Conservation (phyloP, 2,888 invertebrate species). For the Andrena praecox region DNA sequence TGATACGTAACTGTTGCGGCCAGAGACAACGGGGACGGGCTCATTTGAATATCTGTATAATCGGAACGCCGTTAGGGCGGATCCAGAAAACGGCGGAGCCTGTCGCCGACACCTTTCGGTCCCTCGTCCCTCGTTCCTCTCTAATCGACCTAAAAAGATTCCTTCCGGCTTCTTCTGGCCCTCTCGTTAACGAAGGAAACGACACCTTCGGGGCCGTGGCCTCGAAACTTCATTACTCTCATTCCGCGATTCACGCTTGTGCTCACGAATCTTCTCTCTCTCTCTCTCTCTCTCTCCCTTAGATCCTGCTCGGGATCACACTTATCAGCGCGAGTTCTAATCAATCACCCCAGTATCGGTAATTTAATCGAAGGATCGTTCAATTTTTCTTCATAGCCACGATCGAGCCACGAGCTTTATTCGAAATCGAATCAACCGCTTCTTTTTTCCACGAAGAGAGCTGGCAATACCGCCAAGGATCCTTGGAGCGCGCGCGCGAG, state of each 20-base stretch:
- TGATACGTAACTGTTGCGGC: slow-evolving; percentile 85
- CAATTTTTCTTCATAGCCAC: background rate
- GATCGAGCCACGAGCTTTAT: background rate
- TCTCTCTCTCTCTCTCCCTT: background rate
- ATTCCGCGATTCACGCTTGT: background rate
- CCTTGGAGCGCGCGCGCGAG: slow-evolving; percentile 50
- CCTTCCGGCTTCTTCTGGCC: slow-evolving; percentile 57
- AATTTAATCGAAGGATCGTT: background rate
- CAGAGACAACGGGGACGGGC: slow-evolving; percentile 78
- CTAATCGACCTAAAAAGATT: slow-evolving; percentile 75
- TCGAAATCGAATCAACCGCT: slow-evolving; percentile 10
- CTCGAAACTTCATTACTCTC: background rate
- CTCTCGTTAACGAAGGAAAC: background rate
- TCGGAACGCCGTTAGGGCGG: slow-evolving; percentile 84
- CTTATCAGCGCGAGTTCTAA: background rate
- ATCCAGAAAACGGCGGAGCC: slow-evolving; percentile 79
- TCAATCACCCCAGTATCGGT: background rate
- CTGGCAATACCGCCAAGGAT: slow-evolving; percentile 58
- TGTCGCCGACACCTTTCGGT: slow-evolving; percentile 78
- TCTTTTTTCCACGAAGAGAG: slow-evolving; percentile 61
- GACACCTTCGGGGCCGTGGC: background rate
- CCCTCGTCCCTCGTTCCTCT: slow-evolving; percentile 49
- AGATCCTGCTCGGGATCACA: background rate
- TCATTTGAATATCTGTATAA: slow-evolving; percentile 85
- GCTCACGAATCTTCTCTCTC: background rate